Base-by-base conservation (phyloP, 1,140 invertebrate species). In the Plectus sambesii region DNA sequence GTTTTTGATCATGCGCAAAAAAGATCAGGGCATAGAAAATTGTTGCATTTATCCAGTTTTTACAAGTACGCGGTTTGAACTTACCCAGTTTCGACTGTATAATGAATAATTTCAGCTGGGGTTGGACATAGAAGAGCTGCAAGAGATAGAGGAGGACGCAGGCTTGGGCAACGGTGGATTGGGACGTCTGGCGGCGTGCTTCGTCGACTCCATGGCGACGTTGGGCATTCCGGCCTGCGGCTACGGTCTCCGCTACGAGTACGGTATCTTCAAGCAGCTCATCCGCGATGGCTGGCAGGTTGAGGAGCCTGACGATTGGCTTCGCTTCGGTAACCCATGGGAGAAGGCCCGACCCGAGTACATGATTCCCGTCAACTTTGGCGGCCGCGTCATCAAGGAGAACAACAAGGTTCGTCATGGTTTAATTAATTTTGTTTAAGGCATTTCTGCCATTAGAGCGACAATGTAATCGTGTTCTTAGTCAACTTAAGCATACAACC, bases 201-300 rank as follows among this genome's bases (percentile, higher is more conserved):
- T 96, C 74, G 74, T 96, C 0, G 92, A 96, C 72, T 94, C 88
- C 12, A 96, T 97, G 90, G 73, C 73, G 43, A 94, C 90, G 2
- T 74, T 97, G 19, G 90, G 89, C 15, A 75, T 97, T 56, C 86
- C 92, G 37, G 90, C 89, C 36, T 93, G 94, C 71, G 92, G 92
- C 53, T 97, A 98, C 73, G 92, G 92, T 68, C 85, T 98, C 55
- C 79, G 92, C 56, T 97, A 97, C 70, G 90, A 96, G 63, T 96
- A 97, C 67, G 92, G 92, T 59, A 96, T 96, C 60, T 97, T 96
- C 65, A 81, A 86, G 0, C 90, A 97, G 72, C 86, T 84, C 70
- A 90, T 97, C 56, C 77, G 78, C 42, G 85, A 93, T 66, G 87
- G 88, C 2, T 89, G 92, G 73, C 90, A 94, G 74, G 79, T 85